Evolutionary conservation across 2,797 vertebrate genomes (phyloP).

Genomic region (Trichosurus vulpecula): DNA sequence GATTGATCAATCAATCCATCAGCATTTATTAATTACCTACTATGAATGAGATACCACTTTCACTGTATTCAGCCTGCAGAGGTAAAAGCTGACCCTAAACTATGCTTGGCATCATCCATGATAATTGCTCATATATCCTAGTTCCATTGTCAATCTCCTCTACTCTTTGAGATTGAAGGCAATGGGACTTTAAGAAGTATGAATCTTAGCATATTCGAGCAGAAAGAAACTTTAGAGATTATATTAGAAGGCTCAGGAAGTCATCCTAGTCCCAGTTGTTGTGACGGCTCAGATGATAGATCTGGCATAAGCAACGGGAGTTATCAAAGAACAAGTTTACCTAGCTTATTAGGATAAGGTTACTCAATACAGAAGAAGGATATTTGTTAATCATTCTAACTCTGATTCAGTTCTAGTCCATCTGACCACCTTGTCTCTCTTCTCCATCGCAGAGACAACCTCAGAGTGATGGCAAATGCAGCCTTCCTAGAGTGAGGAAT

Average conservation of each 20-base stretch:
- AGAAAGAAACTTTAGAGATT: not conserved
- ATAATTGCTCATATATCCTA: not conserved
- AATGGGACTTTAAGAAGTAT: not conserved
- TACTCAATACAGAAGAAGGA: not conserved
- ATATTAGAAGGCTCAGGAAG: not conserved
- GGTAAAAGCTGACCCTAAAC: not conserved
- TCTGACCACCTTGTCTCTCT: not conserved
- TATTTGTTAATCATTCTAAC: not conserved
- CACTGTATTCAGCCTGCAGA: not conserved
- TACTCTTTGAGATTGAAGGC: not conserved
- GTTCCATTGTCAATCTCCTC: not conserved
- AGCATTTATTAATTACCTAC: not conserved
- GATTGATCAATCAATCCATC: not conserved
- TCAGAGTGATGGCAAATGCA: not conserved
- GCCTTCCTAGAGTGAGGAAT: not conserved
- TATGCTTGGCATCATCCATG: not conserved
- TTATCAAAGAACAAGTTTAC: not conserved
- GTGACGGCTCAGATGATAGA: not conserved
- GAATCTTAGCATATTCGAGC: not conserved
- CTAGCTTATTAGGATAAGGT: not conserved
- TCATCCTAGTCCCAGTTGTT: not conserved
- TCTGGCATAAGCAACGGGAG: not conserved
- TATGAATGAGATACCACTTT: not conserved
- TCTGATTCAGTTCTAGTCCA: not conserved
- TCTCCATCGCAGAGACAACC: not conserved